A percentile compares a stretch with the other conserved stretches of the same genome.
Conservation (phyloP, 1,140 invertebrate genomes). For the Archivesica marissinica region DNA sequence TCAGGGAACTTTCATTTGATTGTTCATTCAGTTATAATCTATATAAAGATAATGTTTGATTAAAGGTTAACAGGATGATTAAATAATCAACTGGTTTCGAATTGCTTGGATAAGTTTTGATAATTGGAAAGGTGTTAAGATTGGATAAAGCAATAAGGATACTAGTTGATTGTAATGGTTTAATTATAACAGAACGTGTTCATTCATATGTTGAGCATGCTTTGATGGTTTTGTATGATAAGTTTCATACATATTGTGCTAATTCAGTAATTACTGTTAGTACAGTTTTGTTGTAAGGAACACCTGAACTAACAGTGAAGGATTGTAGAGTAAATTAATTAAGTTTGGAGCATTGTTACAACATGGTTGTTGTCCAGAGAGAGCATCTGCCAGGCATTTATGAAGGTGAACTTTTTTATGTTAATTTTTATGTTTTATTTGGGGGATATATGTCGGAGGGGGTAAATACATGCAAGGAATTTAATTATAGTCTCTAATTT, state of each 20-base stretch:
- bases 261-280: not conserved
- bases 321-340: not conserved
- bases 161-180: not conserved
- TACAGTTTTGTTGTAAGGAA: not conserved
- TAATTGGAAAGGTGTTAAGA: not conserved
- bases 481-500: too few relatives aligned
- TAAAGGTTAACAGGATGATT: too few relatives aligned
- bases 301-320: not conserved
- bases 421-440: not conserved
- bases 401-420: conserved; percentile 36
- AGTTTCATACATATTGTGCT: not conserved
- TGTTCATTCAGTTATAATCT: too few relatives aligned
- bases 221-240: conserved; percentile 13
- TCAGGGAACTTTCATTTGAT: too few relatives aligned
- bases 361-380: not conserved
- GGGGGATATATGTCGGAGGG: not conserved
- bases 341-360: not conserved
- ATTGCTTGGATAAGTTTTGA: not conserved
- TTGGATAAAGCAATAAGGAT: not conserved
- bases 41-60: too few relatives aligned
- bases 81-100: not conserved
- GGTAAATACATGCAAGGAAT: too few relatives aligned
- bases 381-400: conserved; percentile 23
- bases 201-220: conserved; percentile 5
- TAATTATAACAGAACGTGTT: conserved; percentile 17